Evolutionary conservation across 1,140 invertebrate species (phyloP).

Genomic region (Ylistrum balloti): DNA sequence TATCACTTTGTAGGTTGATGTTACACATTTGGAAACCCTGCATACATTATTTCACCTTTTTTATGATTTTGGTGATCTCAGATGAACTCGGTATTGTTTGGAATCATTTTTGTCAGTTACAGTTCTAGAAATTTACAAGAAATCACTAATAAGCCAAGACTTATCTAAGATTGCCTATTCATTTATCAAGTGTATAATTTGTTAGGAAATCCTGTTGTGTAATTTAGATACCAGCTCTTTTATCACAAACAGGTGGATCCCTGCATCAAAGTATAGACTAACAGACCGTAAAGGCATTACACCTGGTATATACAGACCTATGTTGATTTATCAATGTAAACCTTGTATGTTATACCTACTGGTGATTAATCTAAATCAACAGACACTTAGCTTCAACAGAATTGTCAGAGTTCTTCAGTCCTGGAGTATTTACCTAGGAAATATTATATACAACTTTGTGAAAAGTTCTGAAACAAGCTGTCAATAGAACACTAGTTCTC

Average conservation of each 20-base stretch:
- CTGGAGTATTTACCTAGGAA: slow-evolving; percentile 12
- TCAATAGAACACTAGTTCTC: neutral
- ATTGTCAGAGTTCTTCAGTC: neutral
- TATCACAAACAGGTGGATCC: too few species aligned
- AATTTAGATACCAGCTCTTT: neutral
- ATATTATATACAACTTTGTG: neutral
- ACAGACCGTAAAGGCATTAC: too few species aligned
- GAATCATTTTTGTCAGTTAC: too few species aligned
- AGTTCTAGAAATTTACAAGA: too few species aligned
- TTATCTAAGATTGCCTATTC: too few species aligned
- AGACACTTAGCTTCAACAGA: slow-evolving; percentile 25
- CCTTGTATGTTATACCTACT: neutral
- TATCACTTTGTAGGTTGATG: neutral
- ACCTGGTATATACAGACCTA: too few species aligned
- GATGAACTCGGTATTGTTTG: too few species aligned
- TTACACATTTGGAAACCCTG: neutral
- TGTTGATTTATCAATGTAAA: too few species aligned
- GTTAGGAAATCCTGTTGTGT: neutral
- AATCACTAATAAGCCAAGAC: too few species aligned
- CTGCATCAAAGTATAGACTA: too few species aligned
- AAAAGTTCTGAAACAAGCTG: slow-evolving; percentile 5
- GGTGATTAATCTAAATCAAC: neutral
- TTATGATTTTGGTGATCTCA: too few species aligned
- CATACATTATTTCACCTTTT: too few species aligned
- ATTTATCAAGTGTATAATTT: neutral